Percentiles rank a stretch among this genome's conserved stretches.
Conservation (phyloP, 2,113 vertebrate species). For the Tupaia tana region DNA sequence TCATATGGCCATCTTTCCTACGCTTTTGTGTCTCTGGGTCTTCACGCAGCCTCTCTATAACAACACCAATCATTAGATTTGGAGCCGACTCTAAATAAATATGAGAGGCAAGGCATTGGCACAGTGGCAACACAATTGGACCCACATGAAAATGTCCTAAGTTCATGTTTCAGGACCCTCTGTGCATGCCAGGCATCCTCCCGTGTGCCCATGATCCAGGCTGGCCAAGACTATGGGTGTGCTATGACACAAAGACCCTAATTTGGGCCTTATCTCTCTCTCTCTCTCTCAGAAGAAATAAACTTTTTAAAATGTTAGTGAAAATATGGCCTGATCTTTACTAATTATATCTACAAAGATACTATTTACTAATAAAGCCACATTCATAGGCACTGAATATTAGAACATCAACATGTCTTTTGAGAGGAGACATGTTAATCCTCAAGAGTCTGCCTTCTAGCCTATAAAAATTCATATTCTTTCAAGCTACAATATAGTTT, state of each 20-base stretch:
- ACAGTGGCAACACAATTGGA: too few relatives aligned
- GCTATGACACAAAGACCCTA: too few relatives aligned
- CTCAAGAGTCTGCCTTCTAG: background rate
- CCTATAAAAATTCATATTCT: background rate
- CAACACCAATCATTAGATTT: background rate
- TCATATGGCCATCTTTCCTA: background rate
- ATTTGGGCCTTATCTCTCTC: too few relatives aligned
- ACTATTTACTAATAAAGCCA: background rate
- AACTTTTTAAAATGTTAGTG: too few relatives aligned
- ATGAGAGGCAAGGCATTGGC: too few relatives aligned
- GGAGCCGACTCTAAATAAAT: too few relatives aligned
- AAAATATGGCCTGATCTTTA: background rate
- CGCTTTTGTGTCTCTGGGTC: background rate
- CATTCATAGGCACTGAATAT: background rate
- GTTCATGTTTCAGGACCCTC: too few relatives aligned
- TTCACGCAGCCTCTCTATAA: background rate
- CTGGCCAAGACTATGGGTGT: too few relatives aligned
- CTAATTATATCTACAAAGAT: background rate
- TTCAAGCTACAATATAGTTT: background rate
- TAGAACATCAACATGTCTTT: background rate
- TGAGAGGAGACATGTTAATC: background rate
- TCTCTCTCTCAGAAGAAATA: too few relatives aligned
- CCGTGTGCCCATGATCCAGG: too few relatives aligned
- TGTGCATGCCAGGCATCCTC: too few relatives aligned
- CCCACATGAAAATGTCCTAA: too few relatives aligned